Percentiles rank a stretch among this genome's conserved stretches.
These are phyloP conservation scores for Siniperca chuatsi DNA, from an alignment of 2,113 vertebrate genomes.

Conservation along the genomic window DNA sequence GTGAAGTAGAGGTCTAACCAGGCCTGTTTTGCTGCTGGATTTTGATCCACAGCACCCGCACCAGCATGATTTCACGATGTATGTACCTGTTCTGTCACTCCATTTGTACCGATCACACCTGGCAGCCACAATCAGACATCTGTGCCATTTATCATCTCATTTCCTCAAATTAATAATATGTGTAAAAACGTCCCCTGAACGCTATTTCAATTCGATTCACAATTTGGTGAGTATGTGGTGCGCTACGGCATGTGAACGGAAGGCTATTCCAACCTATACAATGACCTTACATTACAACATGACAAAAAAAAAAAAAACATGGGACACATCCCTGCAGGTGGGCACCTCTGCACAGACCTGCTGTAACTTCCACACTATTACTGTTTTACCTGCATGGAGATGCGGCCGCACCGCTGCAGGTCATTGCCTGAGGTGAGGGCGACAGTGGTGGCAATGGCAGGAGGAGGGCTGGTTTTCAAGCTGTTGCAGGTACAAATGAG, in stretches of 20 bases:
- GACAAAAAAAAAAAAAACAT: too few relatives aligned
- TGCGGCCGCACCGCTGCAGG: conserved; percentile 95
- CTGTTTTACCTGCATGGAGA: conserved; percentile 91
- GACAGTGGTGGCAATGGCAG: conserved; percentile 95
- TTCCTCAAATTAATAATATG: background rate
- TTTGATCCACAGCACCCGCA: background rate
- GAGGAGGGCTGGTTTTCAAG: conserved; percentile 97
- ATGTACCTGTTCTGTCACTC: background rate
- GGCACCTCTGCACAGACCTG: background rate
- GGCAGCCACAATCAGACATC: background rate
- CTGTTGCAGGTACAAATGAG: conserved; percentile 99
- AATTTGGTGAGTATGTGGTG: background rate
- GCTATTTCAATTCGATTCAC: background rate
- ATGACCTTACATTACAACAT: too few relatives aligned
- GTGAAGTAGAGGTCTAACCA: background rate
- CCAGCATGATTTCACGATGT: background rate
- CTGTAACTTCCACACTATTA: too few relatives aligned
- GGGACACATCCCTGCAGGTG: too few relatives aligned
- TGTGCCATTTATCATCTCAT: background rate
- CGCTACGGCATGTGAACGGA: too few relatives aligned
- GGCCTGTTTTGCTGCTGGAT: background rate
- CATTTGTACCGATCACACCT: background rate
- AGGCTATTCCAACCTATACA: too few relatives aligned
- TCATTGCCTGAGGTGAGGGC: conserved; percentile 94
- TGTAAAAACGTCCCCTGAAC: background rate